Evolutionary conservation across 37 sponge, comb jelly and placozoan species (phyloP).

Genomic region (Spongilla lacustris): DNA sequence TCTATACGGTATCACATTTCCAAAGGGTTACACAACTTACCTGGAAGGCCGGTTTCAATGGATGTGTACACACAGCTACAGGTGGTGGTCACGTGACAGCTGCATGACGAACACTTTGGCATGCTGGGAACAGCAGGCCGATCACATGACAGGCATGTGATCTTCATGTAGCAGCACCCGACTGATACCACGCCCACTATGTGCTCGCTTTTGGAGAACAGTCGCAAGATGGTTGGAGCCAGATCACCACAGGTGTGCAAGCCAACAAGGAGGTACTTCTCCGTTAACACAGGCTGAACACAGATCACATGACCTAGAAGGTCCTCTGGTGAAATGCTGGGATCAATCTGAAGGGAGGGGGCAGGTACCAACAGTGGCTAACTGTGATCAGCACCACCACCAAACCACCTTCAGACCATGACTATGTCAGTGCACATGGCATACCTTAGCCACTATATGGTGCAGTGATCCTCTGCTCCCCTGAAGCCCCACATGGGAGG

Average conservation of each 20-base stretch:
- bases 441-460: neutral
- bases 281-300: neutral
- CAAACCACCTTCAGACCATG: too few relatives aligned
- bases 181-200: constrained; percentile 65
- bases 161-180: constrained; percentile 90
- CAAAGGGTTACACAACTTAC: neutral
- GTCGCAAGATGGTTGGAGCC: constrained; percentile 64
- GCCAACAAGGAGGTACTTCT: constrained; percentile 56
- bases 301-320: neutral
- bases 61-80: neutral
- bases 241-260: constrained; percentile 87
- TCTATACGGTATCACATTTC: neutral
- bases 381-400: too few relatives aligned
- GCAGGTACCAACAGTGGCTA: too few relatives aligned
- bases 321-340: neutral
- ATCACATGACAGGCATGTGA: constrained; percentile 14
- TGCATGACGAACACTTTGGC: neutral
- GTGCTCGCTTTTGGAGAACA: constrained; percentile 40
- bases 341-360: constrained; percentile 12
- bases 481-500: neutral
- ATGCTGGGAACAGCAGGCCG: neutral
- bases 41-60: neutral
- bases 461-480: neutral
- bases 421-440: neutral
- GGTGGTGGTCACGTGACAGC: neutral